A percentile compares a stretch with the other conserved stretches of the same genome.
phyloP scores from a whole-genome alignment of 1,140 invertebrate genomes.

The Zaprionus tsacasi region DNA sequence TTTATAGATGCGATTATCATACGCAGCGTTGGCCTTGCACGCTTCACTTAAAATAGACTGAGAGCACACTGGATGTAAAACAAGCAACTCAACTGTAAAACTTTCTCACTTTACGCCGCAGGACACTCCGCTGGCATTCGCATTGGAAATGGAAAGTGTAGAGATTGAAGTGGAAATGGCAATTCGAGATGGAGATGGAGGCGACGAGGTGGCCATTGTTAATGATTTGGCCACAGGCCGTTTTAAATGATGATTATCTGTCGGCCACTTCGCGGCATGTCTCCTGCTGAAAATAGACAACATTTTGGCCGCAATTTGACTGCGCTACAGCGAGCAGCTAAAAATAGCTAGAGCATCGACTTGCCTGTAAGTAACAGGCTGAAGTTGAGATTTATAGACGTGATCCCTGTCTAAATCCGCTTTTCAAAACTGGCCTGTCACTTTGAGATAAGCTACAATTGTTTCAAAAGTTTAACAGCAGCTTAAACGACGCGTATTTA shows the following conservation, averaged over 20 bases:
- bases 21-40: neutral
- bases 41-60: neutral
- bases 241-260: slow-evolving; percentile 45
- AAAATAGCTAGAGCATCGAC: neutral
- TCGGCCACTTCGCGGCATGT: slow-evolving; percentile 10
- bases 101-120: slow-evolving; percentile 22
- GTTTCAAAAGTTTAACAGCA: neutral
- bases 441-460: neutral
- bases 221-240: slow-evolving; percentile 38
- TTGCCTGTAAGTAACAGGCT: neutral
- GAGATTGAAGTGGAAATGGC: neutral
- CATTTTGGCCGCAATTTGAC: slow-evolving; percentile 13
- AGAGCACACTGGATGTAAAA: neutral
- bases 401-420: neutral
- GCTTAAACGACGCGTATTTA: neutral
- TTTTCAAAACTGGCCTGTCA: neutral
- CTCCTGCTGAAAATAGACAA: slow-evolving; percentile 20
- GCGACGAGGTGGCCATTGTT: slow-evolving; percentile 13
- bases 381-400: neutral
- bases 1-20: neutral
- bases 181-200: neutral
- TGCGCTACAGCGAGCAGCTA: neutral
- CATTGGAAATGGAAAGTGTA: slow-evolving; percentile 8
- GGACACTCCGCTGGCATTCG: slow-evolving; percentile 16
- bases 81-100: slow-evolving; percentile 13